Conservation (phyloP, 2,113 vertebrate genomes). For the Rhipidura dahli region DNA sequence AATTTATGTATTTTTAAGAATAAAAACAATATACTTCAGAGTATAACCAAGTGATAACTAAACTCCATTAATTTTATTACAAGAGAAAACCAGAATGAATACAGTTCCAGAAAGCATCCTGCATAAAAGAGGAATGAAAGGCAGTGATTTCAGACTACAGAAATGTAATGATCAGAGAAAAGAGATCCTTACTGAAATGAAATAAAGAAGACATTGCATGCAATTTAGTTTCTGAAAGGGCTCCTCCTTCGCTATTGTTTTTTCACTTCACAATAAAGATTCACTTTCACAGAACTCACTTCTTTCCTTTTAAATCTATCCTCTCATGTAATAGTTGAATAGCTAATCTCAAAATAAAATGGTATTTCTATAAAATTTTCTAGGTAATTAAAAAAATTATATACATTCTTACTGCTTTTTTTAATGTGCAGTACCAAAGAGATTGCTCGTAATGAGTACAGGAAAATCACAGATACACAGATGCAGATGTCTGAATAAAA, state of each 20-base stretch:
- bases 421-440: not conserved
- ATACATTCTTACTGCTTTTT: not conserved
- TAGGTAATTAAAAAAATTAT: not conserved
- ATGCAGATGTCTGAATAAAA: not conserved
- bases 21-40: constrained; percentile 27
- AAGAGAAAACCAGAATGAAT: not conserved
- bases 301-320: not conserved
- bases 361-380: not conserved
- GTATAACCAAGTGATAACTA: constrained; percentile 3
- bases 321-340: not conserved
- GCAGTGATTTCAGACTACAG: constrained; percentile 18
- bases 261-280: not conserved
- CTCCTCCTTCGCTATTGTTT: constrained; percentile 36
- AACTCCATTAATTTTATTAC: not conserved
- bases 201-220: not conserved
- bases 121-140: constrained; percentile 32
- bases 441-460: not conserved
- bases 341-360: not conserved
- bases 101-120: not conserved
- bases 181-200: constrained; percentile 6
- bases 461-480: not conserved
- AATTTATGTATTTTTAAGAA: constrained; percentile 38
- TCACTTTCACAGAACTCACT: not conserved
- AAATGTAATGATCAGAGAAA: constrained; percentile 13
- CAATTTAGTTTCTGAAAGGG: constrained; percentile 31